phyloP scores from a whole-genome alignment of 2,113 vertebrate genomes.

The Isurus oxyrinchus region DNA sequence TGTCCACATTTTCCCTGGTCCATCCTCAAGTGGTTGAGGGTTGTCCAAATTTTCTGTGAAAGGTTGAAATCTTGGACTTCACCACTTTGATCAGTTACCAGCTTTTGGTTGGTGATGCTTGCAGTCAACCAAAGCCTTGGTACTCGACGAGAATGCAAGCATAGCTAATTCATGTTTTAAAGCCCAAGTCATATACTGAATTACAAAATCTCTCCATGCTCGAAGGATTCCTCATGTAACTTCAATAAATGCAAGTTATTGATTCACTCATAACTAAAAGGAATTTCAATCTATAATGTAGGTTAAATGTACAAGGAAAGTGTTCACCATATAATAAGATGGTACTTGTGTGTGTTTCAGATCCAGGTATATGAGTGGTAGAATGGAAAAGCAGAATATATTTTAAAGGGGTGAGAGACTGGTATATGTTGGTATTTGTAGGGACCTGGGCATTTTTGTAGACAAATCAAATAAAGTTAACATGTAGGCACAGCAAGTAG shows the following conservation, averaged over 20 bases:
- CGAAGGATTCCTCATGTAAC: neutral
- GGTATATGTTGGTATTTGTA: neutral
- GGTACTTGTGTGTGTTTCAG: neutral
- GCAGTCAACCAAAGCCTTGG: too few relatives aligned
- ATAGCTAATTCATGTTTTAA: neutral
- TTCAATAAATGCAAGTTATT: neutral
- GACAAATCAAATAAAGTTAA: neutral
- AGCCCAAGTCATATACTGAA: neutral
- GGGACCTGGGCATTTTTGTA: neutral
- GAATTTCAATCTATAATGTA: neutral
- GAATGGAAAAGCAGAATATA: neutral
- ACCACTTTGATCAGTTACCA: too few relatives aligned
- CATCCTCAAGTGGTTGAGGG: too few relatives aligned
- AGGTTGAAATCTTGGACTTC: too few relatives aligned
- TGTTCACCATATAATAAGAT: neutral
- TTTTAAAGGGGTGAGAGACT: neutral
- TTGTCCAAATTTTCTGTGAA: too few relatives aligned
- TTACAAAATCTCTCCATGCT: neutral
- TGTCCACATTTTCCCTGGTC: too few relatives aligned
- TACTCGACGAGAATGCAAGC: neutral
- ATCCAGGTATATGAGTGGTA: neutral
- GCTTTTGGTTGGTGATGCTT: too few relatives aligned
- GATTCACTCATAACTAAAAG: neutral
- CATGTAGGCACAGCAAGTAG: neutral
- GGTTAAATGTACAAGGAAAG: neutral